Base-by-base conservation (phyloP, 2,113 vertebrate genomes). In the Engystomops pustulosus region DNA sequence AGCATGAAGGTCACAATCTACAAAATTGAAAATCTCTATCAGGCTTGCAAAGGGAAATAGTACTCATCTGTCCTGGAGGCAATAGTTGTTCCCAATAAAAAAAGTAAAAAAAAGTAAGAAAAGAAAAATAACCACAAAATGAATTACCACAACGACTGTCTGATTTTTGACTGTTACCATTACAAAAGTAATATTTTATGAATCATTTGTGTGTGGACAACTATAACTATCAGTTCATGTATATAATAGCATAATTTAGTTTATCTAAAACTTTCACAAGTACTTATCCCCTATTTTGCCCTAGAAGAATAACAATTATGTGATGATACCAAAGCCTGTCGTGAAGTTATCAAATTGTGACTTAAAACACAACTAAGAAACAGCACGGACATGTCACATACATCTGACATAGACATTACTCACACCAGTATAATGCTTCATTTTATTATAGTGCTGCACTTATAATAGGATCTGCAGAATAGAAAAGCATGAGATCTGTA, bases 1-100 rank as follows among this genome's bases (percentile, higher is more conserved):
- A 51, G 79, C 79, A 68, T 80, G 79, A 80, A 80, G 79, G 79
- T 80, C 79, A 80, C 18, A 45, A 80, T 80, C 60, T 80, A 47
- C 45, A 49, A 65, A 80, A 80, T 49, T 80, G 60, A 68, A 80
- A 80, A 80, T 69, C 79, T 80, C 79, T 80, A 44, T 51, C 34
- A 34, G 27, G 62, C n/a, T 80, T 80, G 62, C 60, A 67, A 23
- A 18, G 34, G 41, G 41, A 80, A 80, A 27, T 27, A 68, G 62
- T 47, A 11, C 23, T 34, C 41, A 49, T 67, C 60, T 68, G 62
- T 51, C 62, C 79, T 80, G 27, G 10, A 68, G 79, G 79, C 62
- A 80, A 80, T 51, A 80, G 44, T 49, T 80, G 62, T 80, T 80
- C 27, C 30, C 15, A 51, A 80, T 41, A n/a, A 67, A 80, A 67